Percentiles rank a stretch among this genome's conserved stretches.
Evolutionary conservation across 2,113 vertebrate species (phyloP).

Genomic region (Eurystomus gularis): DNA sequence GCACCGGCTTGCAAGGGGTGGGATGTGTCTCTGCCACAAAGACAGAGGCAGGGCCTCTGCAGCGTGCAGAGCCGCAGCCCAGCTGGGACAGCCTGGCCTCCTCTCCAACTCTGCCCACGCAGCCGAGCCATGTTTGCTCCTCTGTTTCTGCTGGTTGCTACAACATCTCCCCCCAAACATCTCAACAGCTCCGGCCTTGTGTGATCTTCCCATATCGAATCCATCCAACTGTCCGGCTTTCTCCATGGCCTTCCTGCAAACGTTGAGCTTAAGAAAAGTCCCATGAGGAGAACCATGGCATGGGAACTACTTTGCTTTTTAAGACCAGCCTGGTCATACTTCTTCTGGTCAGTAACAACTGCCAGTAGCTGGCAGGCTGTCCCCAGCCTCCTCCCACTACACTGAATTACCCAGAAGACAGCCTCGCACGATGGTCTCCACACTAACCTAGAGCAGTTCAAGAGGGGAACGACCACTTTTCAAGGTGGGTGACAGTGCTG

Average conservation of each 20-base stretch:
- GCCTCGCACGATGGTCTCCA: not conserved
- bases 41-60: not conserved
- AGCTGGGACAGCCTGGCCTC: constrained; percentile 22
- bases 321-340: not conserved
- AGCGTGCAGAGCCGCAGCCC: not conserved
- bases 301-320: not conserved
- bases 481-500: not conserved
- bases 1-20: not conserved
- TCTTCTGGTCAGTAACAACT: not conserved
- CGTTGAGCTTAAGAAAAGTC: not conserved
- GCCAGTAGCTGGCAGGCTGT: not conserved
- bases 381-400: not conserved
- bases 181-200: not conserved
- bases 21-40: not conserved
- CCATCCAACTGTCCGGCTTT: not conserved
- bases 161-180: constrained; percentile 53
- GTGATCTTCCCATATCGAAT: not conserved
- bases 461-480: not conserved
- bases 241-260: not conserved
- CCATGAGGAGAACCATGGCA: not conserved
- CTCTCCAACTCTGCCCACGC: constrained; percentile 29
- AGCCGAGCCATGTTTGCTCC: not conserved
- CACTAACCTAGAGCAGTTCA: not conserved
- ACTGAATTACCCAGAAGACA: not conserved
- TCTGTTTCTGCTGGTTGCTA: constrained; percentile 55